These are phyloP conservation scores for Poeciliopsis occidentalis DNA, from an alignment of 2,113 vertebrate species.

Conservation along the genomic window DNA sequence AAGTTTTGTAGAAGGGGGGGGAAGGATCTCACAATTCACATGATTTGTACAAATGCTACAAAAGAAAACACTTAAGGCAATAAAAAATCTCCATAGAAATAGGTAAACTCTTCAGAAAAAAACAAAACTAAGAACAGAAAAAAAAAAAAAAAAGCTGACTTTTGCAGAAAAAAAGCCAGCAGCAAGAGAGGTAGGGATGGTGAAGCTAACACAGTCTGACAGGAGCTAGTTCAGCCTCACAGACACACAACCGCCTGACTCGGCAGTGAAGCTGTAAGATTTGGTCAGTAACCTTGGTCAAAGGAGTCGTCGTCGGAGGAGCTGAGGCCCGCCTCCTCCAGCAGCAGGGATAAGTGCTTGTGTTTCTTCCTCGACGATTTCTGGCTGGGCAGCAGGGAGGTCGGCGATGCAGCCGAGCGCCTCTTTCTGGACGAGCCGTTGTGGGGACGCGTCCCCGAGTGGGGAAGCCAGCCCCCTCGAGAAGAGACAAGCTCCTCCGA, in stretches of 20 bases:
- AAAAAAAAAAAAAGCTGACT: conserved; percentile 79
- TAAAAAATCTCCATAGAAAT: conserved; percentile 71
- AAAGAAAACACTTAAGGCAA: conserved; percentile 75
- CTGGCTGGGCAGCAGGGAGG: conserved; percentile 81
- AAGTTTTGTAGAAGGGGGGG: conserved; percentile 81
- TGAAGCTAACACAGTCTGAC: conserved; percentile 74
- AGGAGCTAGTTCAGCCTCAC: conserved; percentile 61
- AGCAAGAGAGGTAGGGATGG: conserved; percentile 73
- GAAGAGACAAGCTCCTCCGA: conserved; percentile 89
- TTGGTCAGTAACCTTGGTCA: conserved; percentile 98
- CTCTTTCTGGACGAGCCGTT: conserved; percentile 79
- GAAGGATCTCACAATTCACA: conserved; percentile 86
- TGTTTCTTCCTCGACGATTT: conserved; percentile 88
- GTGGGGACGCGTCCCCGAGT: conserved; percentile 77
- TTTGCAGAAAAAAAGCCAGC: conserved; percentile 78
- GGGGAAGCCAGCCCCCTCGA: conserved; percentile 87
- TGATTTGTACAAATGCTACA: conserved; percentile 86
- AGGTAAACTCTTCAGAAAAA: conserved; percentile 54
- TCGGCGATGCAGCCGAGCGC: conserved; percentile 62
- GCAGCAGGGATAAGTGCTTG: conserved; percentile 92
- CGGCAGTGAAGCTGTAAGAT: conserved; percentile 53
- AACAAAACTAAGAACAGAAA: conserved; percentile 49
- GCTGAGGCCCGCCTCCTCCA: conserved; percentile 89
- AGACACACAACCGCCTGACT: conserved; percentile 42
- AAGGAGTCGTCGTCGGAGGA: conserved; percentile 98